Conservation (phyloP, 2,113 vertebrate species). For the Rhynchopsitta pachyrhyncha region DNA sequence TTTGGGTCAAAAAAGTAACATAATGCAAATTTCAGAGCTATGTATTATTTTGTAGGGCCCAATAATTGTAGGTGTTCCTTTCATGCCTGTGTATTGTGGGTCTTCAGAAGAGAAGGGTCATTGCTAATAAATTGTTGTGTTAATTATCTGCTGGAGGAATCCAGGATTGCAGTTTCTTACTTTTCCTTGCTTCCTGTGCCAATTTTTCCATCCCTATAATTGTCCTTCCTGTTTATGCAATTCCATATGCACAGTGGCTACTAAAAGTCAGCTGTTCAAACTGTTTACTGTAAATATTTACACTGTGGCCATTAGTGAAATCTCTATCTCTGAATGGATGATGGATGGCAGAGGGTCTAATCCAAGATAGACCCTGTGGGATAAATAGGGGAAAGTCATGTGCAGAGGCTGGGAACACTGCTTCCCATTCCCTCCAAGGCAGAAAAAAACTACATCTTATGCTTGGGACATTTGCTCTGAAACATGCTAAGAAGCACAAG, state of each 20-base stretch:
- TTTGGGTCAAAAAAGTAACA: neutral
- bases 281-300: slow-evolving; percentile 70
- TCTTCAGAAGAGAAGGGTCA: neutral
- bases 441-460: neutral
- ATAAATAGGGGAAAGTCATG: slow-evolving; percentile 33
- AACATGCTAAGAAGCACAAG: neutral
- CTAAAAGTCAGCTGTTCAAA: slow-evolving; percentile 46
- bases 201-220: slow-evolving; percentile 34
- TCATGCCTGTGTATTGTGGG: neutral
- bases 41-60: neutral
- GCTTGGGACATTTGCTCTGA: neutral
- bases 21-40: neutral
- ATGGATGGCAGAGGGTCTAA: slow-evolving; percentile 50
- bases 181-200: slow-evolving; percentile 41
- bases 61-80: neutral
- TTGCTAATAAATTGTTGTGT: neutral
- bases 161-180: neutral
- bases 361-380: slow-evolving; percentile 26
- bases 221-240: slow-evolving; percentile 57
- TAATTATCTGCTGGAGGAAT: neutral
- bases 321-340: slow-evolving; percentile 26
- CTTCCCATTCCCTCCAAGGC: neutral
- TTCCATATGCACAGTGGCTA: slow-evolving; percentile 38
- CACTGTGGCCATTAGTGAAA: slow-evolving; percentile 37
- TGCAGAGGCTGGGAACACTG: neutral